Conservation (phyloP, 2,797 vertebrate genomes). For the Crenichthys baileyi region DNA sequence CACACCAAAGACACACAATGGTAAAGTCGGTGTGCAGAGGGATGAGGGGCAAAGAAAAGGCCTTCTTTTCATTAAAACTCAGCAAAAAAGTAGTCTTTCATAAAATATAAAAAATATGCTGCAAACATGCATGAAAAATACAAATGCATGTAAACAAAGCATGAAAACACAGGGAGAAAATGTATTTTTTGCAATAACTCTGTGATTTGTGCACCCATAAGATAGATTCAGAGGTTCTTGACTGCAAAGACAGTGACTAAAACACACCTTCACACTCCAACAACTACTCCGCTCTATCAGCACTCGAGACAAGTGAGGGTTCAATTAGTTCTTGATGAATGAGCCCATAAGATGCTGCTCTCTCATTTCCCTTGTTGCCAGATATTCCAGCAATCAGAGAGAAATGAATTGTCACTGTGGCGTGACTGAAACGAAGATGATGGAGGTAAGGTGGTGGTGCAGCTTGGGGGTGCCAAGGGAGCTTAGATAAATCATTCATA, state of each 20-base stretch:
- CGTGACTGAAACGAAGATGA: slow-evolving; percentile 83
- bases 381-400: slow-evolving; percentile 92
- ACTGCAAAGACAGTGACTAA: slow-evolving; percentile 40
- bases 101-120: not conserved
- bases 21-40: slow-evolving; percentile 71
- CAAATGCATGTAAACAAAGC: not conserved
- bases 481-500: slow-evolving; percentile 60
- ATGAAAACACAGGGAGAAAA: slow-evolving; percentile 17
- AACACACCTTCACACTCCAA: slow-evolving; percentile 58
- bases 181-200: slow-evolving; percentile 23
- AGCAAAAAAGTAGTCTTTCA: not conserved
- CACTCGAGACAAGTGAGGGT: slow-evolving; percentile 94
- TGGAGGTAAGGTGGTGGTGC: slow-evolving; percentile 30
- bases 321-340: slow-evolving; percentile 99
- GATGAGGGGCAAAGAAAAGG: slow-evolving; percentile 81
- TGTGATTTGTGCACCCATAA: slow-evolving; percentile 36
- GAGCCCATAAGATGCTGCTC: slow-evolving; percentile 94
- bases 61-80: slow-evolving; percentile 78
- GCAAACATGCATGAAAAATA: slow-evolving; percentile 2
- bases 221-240: slow-evolving; percentile 36
- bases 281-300: slow-evolving; percentile 88
- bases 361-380: slow-evolving; percentile 93
- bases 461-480: slow-evolving; percentile 1
- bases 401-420: slow-evolving; percentile 94
- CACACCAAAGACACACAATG: slow-evolving; percentile 7